Conservation (phyloP, 2,888 invertebrate species). For the Iphiclides podalirius region DNA sequence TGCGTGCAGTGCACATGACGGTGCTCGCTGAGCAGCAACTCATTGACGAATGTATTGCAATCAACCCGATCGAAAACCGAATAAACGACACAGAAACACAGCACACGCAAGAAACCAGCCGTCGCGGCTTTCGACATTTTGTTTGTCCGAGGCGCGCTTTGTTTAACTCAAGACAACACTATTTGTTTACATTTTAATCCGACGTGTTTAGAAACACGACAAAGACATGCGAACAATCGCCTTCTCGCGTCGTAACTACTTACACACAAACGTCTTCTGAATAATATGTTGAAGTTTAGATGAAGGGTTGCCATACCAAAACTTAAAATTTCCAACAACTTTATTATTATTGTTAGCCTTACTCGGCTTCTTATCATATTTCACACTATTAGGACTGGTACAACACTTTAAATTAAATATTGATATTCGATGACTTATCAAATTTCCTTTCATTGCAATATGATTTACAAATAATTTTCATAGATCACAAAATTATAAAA, state of each 20-base stretch:
- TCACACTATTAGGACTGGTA: no score
- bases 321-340: no score
- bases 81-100: constrained; percentile 40
- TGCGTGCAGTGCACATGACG: constrained; percentile 80
- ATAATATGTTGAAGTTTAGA: constrained; percentile 5
- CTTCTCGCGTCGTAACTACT: constrained; percentile 43
- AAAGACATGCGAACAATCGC: constrained; percentile 26
- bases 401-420: no score
- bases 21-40: constrained; percentile 43
- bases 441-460: no score
- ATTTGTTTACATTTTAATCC: constrained; percentile 65
- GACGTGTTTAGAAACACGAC: constrained; percentile 22
- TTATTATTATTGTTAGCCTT: no score
- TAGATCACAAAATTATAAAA: no score
- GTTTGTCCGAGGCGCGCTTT: constrained; percentile 28
- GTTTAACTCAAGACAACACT: constrained; percentile 44
- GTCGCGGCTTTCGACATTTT: constrained; percentile 43
- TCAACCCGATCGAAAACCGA: constrained; percentile 27
- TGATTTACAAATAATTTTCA: no score
- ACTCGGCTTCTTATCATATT: no score
- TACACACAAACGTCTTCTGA: background rate
- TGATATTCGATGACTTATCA: no score
- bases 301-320: constrained; percentile 1
- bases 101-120: constrained; percentile 38
- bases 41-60: constrained; percentile 40